Conservation (phyloP, 2,113 vertebrate species). For the Hydrochoerus hydrochaeris region DNA sequence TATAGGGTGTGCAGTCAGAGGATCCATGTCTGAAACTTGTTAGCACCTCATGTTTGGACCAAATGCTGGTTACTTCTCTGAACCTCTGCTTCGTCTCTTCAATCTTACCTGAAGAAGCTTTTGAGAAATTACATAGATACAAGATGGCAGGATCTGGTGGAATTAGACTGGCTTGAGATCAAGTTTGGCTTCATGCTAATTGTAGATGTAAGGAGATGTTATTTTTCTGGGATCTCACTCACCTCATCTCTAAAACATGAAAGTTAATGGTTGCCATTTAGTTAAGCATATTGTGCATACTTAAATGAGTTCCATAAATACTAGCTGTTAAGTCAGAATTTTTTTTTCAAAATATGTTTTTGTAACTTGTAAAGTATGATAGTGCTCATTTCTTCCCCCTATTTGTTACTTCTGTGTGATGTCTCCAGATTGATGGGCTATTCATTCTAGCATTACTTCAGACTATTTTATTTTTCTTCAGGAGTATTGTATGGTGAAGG, state of each 20-base stretch:
- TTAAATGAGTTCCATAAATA: constrained; percentile 42
- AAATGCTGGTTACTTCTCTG: background rate
- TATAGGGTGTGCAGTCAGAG: background rate
- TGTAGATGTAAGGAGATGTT: background rate
- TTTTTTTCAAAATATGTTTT: background rate
- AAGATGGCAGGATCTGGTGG: background rate
- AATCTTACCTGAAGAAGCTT: background rate
- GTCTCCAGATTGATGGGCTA: background rate
- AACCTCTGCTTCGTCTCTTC: background rate
- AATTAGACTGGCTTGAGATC: background rate
- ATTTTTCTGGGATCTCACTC: constrained; percentile 28
- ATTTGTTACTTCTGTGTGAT: background rate
- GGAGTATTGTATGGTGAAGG: background rate
- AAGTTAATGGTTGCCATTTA: background rate
- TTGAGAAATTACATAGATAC: background rate
- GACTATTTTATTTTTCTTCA: constrained; percentile 19
- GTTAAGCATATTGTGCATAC: background rate
- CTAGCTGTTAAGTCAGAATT: background rate
- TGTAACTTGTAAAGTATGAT: background rate
- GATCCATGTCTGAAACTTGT: background rate
- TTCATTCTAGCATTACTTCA: background rate
- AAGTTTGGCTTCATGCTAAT: background rate
- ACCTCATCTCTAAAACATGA: background rate
- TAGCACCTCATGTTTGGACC: background rate
- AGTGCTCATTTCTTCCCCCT: background rate